Percentiles rank a stretch among this genome's conserved stretches.
phyloP scores from a whole-genome alignment of 2,888 invertebrate species.

The Callyntrura sp. region DNA sequence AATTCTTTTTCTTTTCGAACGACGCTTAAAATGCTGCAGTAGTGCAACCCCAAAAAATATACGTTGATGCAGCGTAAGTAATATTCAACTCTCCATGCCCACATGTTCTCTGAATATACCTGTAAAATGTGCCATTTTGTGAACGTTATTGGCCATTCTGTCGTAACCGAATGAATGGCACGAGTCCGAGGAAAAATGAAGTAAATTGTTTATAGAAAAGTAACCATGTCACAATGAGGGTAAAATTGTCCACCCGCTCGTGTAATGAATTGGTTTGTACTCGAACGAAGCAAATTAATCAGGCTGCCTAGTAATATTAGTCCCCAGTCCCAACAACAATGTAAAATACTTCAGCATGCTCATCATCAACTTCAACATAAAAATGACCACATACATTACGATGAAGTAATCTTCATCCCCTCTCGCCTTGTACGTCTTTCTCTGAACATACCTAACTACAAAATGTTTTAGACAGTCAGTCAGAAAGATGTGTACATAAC shows the following conservation, averaged over 20 bases:
- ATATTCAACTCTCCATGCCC: neutral
- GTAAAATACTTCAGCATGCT: neutral
- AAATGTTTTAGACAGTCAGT: slow-evolving; percentile 7
- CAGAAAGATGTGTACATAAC: slow-evolving; percentile 56
- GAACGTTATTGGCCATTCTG: too few relatives aligned
- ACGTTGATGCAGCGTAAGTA: neutral
- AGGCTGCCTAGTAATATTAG: slow-evolving; percentile 12
- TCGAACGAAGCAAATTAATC: slow-evolving; percentile 64
- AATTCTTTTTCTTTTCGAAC: neutral
- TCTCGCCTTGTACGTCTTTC: neutral
- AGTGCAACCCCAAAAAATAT: neutral
- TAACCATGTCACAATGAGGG: slow-evolving; percentile 19
- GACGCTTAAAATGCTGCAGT: neutral
- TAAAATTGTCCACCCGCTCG: slow-evolving; percentile 40
- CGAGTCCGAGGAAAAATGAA: neutral
- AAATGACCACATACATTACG: neutral
- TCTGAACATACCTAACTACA: slow-evolving; percentile 1
- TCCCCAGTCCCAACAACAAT: neutral
- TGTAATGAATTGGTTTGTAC: slow-evolving; percentile 29
- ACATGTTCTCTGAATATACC: neutral
- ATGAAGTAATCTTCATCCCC: slow-evolving; percentile 11
- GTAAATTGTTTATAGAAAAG: slow-evolving; percentile 1
- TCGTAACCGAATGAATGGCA: neutral
- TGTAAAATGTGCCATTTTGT: too few relatives aligned
- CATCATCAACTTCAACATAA: neutral